These are phyloP conservation scores for Bos taurus DNA, from an alignment of 2,113 vertebrate species.

Conservation along the genomic window ARS-UCD2.0 NC_037333.1:60290501-60291000, in stretches of 20 bases:
- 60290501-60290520: not conserved
- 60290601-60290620: not conserved
- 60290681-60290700: not conserved
- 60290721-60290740: not conserved
- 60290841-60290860: not conserved
- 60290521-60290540: not conserved
- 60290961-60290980: slow-evolving; percentile 28
- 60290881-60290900: not conserved
- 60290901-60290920: not conserved
- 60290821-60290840: not conserved
- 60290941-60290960: slow-evolving; percentile 19
- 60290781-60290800: not conserved
- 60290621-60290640: not conserved
- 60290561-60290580: not conserved
- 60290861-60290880: not conserved
- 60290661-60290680: not conserved
- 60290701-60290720: not conserved
- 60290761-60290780: not conserved
- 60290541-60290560: too few species aligned
- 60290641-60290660: not conserved
- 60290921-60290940: slow-evolving; percentile 34
- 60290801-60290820: not conserved
- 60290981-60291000: not conserved
- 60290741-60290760: not conserved
- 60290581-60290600: not conserved